Percentiles rank a stretch among this genome's conserved stretches.
phyloP scores from a whole-genome alignment of 2,113 vertebrate species.

The Myanophis thanlyinensis region DNA sequence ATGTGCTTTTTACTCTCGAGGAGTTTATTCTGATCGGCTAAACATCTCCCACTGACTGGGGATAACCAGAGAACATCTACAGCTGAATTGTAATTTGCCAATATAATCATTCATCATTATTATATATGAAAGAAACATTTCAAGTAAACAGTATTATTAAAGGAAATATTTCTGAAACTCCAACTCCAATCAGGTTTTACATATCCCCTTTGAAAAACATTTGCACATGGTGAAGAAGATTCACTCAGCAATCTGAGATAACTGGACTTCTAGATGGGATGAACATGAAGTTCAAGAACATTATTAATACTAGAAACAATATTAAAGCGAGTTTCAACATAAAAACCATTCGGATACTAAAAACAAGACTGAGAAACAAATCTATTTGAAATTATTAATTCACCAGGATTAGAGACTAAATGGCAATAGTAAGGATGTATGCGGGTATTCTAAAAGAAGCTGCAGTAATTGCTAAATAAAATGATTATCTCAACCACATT shows the following conservation, averaged over 20 bases:
- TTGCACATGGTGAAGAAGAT: not conserved
- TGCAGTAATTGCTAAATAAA: not conserved
- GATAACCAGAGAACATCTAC: not conserved
- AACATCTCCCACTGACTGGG: not conserved
- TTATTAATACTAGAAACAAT: not conserved
- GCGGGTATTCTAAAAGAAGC: not conserved
- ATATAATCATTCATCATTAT: not conserved
- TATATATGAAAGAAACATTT: not conserved
- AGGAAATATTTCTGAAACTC: not conserved
- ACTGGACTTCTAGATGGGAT: not conserved
- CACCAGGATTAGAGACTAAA: not conserved
- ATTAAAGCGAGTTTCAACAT: not conserved
- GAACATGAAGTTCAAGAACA: not conserved
- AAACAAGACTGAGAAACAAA: not conserved
- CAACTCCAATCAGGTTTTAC: not conserved
- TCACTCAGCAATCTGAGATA: not conserved
- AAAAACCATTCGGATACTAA: not conserved
- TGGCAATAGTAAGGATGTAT: not conserved
- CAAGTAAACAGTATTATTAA: not conserved
- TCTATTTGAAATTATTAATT: not conserved
- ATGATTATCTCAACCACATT: not conserved
- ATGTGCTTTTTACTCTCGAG: not conserved
- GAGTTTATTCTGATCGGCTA: not conserved
- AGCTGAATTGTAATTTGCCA: not conserved
- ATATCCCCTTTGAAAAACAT: not conserved